phyloP scores from a whole-genome alignment of 2,797 vertebrate genomes.

The Bradypodion pumilum region DNA sequence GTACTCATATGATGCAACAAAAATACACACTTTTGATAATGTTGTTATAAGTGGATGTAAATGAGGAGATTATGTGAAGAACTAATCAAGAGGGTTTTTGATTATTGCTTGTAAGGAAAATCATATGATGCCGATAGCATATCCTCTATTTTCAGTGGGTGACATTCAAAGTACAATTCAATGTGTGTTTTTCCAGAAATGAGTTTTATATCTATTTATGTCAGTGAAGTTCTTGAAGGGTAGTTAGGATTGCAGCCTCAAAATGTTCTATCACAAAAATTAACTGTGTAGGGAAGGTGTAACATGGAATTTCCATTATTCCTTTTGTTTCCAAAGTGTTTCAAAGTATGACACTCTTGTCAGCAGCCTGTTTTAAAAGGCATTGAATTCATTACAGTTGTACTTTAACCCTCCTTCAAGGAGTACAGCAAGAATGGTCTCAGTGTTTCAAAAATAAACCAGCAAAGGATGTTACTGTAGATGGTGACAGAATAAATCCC shows the following conservation, averaged over 20 bases:
- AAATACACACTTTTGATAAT: neutral
- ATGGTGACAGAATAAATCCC: neutral
- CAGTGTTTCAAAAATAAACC: neutral
- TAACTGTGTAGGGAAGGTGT: neutral
- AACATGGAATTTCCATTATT: neutral
- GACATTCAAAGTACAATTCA: neutral
- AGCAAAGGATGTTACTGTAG: neutral
- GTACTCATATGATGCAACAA: neutral
- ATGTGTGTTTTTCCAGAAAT: neutral
- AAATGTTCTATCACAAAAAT: too few relatives aligned
- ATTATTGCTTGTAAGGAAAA: neutral
- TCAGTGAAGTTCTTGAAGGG: neutral
- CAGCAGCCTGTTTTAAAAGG: neutral
- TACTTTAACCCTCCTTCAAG: neutral
- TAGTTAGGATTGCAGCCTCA: neutral
- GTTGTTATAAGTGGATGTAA: conserved; percentile 9
- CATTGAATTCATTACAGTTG: neutral
- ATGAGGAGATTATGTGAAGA: neutral
- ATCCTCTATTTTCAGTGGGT: neutral
- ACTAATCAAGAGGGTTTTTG: neutral
- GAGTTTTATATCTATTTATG: neutral
- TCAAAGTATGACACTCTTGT: neutral
- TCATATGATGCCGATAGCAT: neutral
- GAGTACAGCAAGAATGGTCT: neutral
- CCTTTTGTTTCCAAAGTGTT: neutral